Percentiles rank a stretch among this genome's conserved stretches.
These are phyloP conservation scores for Parus major DNA, from an alignment of 2,113 vertebrate species.

Conservation along the genomic window DNA sequence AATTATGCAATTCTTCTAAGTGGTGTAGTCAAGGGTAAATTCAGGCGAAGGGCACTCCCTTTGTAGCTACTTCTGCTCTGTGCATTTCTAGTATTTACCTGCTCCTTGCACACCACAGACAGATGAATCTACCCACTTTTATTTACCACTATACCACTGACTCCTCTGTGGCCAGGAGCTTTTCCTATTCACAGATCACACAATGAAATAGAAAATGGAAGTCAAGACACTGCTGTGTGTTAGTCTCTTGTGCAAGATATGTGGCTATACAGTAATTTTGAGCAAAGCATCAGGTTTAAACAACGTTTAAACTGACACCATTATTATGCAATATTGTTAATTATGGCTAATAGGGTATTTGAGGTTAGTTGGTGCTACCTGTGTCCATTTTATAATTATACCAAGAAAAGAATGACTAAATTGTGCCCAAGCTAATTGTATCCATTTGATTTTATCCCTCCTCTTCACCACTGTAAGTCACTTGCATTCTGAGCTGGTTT, in stretches of 20 bases:
- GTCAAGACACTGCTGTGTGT: background rate
- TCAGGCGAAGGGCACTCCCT: conserved; percentile 57
- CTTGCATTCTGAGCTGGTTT: background rate
- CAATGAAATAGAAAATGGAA: conserved; percentile 42
- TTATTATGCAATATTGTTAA: conserved; percentile 60
- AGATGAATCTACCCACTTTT: conserved; percentile 19
- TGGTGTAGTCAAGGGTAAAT: conserved; percentile 40
- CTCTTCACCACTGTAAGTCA: background rate
- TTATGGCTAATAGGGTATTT: conserved; percentile 52
- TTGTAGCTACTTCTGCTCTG: background rate
- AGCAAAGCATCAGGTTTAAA: conserved; percentile 48
- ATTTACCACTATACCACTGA: conserved; percentile 13
- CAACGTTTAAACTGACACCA: conserved; percentile 50
- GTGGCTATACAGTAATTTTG: conserved; percentile 31
- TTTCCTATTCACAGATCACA: conserved; percentile 24
- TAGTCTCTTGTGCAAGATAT: conserved; percentile 30
- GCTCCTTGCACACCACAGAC: conserved; percentile 11
- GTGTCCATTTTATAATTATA: conserved; percentile 55
- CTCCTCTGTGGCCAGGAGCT: conserved; percentile 17
- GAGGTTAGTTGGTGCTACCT: conserved; percentile 57
- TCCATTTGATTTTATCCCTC: conserved; percentile 43
- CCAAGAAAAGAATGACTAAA: conserved; percentile 51
- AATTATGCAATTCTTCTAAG: conserved; percentile 60
- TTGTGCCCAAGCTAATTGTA: conserved; percentile 46
- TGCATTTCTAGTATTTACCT: conserved; percentile 19